Evolutionary conservation across 2,113 vertebrate genomes (phyloP), one percentile per base, ranked within the genome.

Genomic region (Thunnus thynnus): DNA sequence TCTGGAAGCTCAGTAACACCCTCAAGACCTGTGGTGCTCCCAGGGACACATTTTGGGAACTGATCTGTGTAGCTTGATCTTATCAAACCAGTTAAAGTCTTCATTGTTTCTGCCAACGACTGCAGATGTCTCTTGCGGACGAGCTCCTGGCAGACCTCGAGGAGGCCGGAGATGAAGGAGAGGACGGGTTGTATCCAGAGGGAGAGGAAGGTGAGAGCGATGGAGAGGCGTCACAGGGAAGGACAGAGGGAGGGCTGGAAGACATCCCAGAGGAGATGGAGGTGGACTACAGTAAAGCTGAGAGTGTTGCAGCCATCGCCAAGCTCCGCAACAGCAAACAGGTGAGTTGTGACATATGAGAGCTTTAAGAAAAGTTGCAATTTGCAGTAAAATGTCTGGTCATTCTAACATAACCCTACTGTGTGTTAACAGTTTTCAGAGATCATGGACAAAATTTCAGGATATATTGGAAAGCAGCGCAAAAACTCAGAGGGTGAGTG

Each of bases 181-280:
- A 97, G 20, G 96, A 97, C 65, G 95, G 93, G 11, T 92, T 96
- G 17, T 97, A 97, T 82, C 93, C 96, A 0, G 97, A 96, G 58
- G 97, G 88, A 61, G 97, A 97, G 3, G 96, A 95, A 0, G 95
- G 95, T 2, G 97, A 96, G 4, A 96, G 96, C 18, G 97, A 97
- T 75, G 97, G 94, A 86, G 97, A 95, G 27, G 66, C 2, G 0
- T 56, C 22, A 32, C 93, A 86, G 87, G 95, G 57, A 88, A 94
- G 61, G 88, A 79, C 72, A 7, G 89, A 90, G 2, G 91, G 90
- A 1, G 90, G 94, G 0, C 94, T 98, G 55, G 97, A 97, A 48
- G 97, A 97, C 77, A 97, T 98, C 36, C 96, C 96, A 62, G 97
- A 97, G 86, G 97, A 97, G 89, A 97, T 96, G 85, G 96, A 97